phyloP scores from a whole-genome alignment of 1,140 invertebrate genomes.

The Drosophila jambulina region DNA sequence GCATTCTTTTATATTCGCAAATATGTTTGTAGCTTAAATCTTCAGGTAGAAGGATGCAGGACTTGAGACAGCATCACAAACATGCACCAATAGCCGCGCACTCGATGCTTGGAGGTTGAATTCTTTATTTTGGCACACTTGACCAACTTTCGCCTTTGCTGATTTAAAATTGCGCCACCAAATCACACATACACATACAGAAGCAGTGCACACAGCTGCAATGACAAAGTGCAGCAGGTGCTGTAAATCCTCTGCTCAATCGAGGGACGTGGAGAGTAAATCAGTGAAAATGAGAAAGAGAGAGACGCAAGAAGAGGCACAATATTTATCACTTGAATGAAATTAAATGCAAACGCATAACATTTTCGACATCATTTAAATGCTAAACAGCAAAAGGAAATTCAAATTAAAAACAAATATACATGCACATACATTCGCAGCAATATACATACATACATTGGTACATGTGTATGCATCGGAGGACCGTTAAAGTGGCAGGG shows the following conservation, averaged over 20 bases:
- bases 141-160: constrained; percentile 69
- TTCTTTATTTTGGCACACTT: constrained; percentile 79
- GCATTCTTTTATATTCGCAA: background rate
- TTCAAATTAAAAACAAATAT: constrained; percentile 75
- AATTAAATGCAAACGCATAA: constrained; percentile 72
- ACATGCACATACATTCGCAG: constrained; percentile 20
- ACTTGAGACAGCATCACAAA: constrained; percentile 6
- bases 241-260: constrained; percentile 39
- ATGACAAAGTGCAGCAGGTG: constrained; percentile 72
- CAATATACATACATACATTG: constrained; percentile 2
- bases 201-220: constrained; percentile 9
- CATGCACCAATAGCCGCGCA: constrained; percentile 11
- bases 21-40: background rate
- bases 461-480: constrained; percentile 18
- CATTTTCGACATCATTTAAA: constrained; percentile 75
- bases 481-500: background rate
- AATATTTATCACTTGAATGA: constrained; percentile 70
- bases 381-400: constrained; percentile 72
- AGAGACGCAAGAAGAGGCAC: constrained; percentile 8
- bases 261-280: background rate
- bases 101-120: constrained; percentile 20
- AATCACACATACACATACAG: constrained; percentile 14
- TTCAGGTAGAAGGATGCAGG: background rate
- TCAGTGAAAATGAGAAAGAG: background rate
- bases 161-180: constrained; percentile 56